Percentiles rank a stretch among this genome's conserved stretches.
phyloP scores from a whole-genome alignment of 2,797 vertebrate genomes.

The Sebastes goodei region DNA sequence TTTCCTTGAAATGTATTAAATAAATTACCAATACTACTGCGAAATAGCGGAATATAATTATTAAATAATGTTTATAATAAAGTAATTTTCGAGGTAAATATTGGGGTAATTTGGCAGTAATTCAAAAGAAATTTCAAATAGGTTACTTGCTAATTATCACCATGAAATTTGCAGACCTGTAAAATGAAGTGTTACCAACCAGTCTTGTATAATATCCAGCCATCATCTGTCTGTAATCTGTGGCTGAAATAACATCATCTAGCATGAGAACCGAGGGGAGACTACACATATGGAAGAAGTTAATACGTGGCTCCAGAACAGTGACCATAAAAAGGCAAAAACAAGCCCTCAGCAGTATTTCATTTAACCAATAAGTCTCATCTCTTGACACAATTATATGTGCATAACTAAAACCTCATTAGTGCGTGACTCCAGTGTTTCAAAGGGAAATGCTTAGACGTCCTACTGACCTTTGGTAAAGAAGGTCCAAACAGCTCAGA shows the following conservation, averaged over 20 bases:
- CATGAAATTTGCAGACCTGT: too few relatives aligned
- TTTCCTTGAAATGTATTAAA: too few relatives aligned
- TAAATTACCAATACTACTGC: too few relatives aligned
- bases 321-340: not conserved
- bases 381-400: not conserved
- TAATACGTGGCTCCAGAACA: not conserved
- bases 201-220: not conserved
- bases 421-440: constrained; percentile 13
- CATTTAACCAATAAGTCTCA: not conserved
- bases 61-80: too few relatives aligned
- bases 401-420: not conserved
- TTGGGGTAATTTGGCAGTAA: too few relatives aligned
- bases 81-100: too few relatives aligned
- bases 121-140: too few relatives aligned
- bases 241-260: not conserved
- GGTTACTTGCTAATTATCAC: too few relatives aligned
- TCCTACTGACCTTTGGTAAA: constrained; percentile 9
- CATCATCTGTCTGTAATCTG: not conserved
- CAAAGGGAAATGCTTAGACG: not conserved
- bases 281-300: not conserved
- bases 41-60: too few relatives aligned
- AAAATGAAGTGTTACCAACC: too few relatives aligned
- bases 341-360: constrained; percentile 7
- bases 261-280: not conserved
- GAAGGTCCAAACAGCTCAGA: not conserved